A percentile compares a stretch with the other conserved stretches of the same genome.
phyloP scores from a whole-genome alignment of 2,113 vertebrate species.

The Diadophis punctatus region DNA sequence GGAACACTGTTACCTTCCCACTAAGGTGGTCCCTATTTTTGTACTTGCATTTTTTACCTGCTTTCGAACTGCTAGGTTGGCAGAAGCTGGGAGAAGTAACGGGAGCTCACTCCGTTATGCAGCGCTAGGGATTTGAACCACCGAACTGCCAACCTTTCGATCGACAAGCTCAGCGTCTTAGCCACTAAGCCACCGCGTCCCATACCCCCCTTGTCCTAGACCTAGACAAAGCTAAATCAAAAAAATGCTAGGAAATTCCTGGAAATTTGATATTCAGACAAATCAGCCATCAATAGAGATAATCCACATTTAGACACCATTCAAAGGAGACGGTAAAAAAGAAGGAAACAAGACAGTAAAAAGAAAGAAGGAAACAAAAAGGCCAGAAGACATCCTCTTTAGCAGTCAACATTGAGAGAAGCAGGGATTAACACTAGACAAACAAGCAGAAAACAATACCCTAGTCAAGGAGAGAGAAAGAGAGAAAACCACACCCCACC shows the following conservation, averaged over 20 bases:
- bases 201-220: too few species aligned
- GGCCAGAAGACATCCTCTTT: background rate
- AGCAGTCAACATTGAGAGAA: background rate
- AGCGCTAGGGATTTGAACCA: too few species aligned
- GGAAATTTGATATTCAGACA: background rate
- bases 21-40: too few species aligned
- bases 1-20: too few species aligned
- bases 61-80: too few species aligned
- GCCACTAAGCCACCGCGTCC: too few species aligned
- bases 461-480: background rate
- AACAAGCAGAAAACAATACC: background rate
- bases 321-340: background rate
- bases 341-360: background rate
- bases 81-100: too few species aligned
- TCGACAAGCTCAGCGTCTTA: too few species aligned
- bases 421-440: background rate
- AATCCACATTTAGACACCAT: background rate
- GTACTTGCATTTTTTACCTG: too few species aligned
- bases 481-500: background rate
- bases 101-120: too few species aligned
- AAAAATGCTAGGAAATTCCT: background rate
- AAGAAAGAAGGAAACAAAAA: background rate
- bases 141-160: too few species aligned
- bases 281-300: background rate
- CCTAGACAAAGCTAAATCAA: background rate